phyloP scores from a whole-genome alignment of 2,113 vertebrate genomes.

The Python bivittatus region DNA sequence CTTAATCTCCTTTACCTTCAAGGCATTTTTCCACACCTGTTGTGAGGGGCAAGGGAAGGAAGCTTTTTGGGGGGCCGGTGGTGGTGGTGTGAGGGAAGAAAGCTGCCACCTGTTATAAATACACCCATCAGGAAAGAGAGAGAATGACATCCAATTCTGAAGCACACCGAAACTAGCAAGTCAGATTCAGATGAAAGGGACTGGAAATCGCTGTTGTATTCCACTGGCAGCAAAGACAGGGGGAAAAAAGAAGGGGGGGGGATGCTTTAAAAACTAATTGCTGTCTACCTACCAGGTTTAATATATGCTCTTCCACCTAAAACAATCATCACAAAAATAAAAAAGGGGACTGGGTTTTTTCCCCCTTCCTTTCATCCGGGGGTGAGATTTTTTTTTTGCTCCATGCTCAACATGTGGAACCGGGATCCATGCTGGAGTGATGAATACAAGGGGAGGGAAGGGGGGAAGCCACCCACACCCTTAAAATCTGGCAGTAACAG shows the following conservation, averaged over 20 bases:
- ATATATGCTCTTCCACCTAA: conserved; percentile 32
- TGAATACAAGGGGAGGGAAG: conserved; percentile 21
- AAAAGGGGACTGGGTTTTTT: conserved; percentile 37
- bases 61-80: too few species aligned
- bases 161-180: too few species aligned
- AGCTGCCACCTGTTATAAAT: background rate
- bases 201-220: background rate
- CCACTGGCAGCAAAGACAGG: background rate
- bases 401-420: conserved; percentile 36
- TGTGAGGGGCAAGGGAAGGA: background rate
- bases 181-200: background rate
- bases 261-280: conserved; percentile 28
- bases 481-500: conserved; percentile 62
- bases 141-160: background rate
- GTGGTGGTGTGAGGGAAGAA: background rate
- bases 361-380: conserved; percentile 2
- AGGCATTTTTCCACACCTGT: background rate
- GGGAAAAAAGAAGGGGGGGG: background rate
- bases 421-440: conserved; percentile 47
- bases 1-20: background rate
- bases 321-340: conserved; percentile 47
- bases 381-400: background rate
- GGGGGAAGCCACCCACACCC: conserved; percentile 61
- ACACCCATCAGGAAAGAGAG: background rate
- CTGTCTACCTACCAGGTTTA: conserved; percentile 34